Conservation (phyloP, 2,888 invertebrate species). For the Automeris io region DNA sequence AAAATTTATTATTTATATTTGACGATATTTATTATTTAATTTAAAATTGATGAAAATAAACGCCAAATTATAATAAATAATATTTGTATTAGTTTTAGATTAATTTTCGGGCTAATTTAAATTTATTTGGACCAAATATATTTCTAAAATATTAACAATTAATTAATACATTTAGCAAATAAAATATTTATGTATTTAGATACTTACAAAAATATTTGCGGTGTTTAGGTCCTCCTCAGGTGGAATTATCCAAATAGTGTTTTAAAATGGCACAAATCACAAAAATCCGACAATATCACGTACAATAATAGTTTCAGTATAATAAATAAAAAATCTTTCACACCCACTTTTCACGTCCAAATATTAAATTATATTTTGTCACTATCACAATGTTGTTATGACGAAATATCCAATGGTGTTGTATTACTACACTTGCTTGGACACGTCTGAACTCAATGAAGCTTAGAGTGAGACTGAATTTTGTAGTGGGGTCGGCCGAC, state of each 20-base stretch:
- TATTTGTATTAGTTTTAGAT: no score
- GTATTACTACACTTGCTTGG: conserved; percentile 45
- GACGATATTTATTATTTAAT: no score
- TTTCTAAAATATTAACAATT: not conserved
- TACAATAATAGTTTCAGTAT: conserved; percentile 39
- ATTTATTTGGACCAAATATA: no score
- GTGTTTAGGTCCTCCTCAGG: conserved; percentile 57
- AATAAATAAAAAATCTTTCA: conserved; percentile 46
- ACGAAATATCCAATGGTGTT: conserved; percentile 62
- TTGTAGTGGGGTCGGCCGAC: conserved; percentile 71
- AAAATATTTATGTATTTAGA: conserved; percentile 20
- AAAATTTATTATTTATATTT: no score
- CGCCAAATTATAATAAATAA: no score
- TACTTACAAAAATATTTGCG: conserved; percentile 77
- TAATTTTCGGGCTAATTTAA: no score
- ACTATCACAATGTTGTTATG: conserved; percentile 72
- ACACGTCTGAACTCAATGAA: conserved; percentile 49
- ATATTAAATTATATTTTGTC: conserved; percentile 36
- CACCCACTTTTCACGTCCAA: conserved; percentile 69
- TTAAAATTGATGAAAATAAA: no score
- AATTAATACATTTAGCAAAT: conserved; percentile 5
- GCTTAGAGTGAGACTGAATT: conserved; percentile 67
- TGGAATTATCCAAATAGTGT: conserved; percentile 72
- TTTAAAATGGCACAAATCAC: conserved; percentile 65
- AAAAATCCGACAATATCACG: conserved; percentile 45